phyloP scores from a whole-genome alignment of 2,797 vertebrate species.

The Gymnothorax javanicus region DNA sequence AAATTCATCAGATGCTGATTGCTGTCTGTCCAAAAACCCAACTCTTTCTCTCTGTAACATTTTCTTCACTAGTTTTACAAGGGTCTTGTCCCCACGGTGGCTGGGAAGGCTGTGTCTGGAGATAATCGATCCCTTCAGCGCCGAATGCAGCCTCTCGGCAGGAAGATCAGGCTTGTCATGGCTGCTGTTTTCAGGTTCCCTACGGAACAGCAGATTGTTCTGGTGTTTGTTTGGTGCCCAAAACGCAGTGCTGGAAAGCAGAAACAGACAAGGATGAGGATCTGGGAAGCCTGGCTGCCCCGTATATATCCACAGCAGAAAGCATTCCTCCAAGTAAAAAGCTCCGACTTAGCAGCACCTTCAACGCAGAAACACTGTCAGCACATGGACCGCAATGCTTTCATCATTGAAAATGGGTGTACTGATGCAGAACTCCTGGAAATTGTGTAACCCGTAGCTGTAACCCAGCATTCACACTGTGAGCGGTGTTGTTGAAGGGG shows the following conservation, averaged over 20 bases:
- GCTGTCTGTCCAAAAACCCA: constrained; percentile 7
- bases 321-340: neutral
- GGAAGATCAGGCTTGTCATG: neutral
- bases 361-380: neutral
- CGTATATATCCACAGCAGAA: neutral
- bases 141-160: neutral
- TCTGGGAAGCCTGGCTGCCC: neutral
- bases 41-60: constrained; percentile 24
- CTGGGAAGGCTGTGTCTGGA: neutral
- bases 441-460: no score
- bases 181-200: neutral
- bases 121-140: constrained; percentile 14
- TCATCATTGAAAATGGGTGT: neutral
- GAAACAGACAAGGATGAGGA: neutral
- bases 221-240: neutral
- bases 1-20: constrained; percentile 31
- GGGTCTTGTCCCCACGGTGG: constrained; percentile 2
- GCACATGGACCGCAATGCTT: neutral
- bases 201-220: neutral
- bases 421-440: neutral
- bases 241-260: neutral
- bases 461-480: no score
- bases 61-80: neutral
- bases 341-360: neutral
- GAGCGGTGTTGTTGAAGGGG: no score